phyloP scores from a whole-genome alignment of 2,113 vertebrate species.

The Pollachius pollachius region DNA sequence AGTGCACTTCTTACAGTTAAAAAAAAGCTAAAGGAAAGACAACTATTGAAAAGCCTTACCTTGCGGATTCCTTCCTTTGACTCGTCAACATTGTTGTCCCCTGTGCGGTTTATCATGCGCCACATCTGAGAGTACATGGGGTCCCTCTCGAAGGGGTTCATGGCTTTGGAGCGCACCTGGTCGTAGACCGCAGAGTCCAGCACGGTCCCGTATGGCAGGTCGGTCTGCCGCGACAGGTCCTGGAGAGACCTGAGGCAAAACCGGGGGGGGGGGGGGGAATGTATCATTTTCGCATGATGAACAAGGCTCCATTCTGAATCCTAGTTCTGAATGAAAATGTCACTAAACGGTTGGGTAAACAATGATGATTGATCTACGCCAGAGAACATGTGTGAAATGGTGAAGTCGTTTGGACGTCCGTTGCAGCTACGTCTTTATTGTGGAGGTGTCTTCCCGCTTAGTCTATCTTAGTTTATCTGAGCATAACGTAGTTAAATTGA shows the following conservation, averaged over 20 bases:
- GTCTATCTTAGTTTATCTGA: no score
- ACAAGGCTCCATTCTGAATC: neutral
- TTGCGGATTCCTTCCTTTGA: slow-evolving; percentile 92
- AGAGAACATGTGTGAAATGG: no score
- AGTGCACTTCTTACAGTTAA: neutral
- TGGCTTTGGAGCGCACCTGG: slow-evolving; percentile 90
- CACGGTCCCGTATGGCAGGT: slow-evolving; percentile 94
- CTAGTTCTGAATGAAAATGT: no score
- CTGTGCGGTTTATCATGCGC: slow-evolving; percentile 96
- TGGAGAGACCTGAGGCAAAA: slow-evolving; percentile 85
- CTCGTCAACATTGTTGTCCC: slow-evolving; percentile 93
- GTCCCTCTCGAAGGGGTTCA: slow-evolving; percentile 98
- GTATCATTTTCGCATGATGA: neutral
- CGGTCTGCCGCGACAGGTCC: slow-evolving; percentile 95
- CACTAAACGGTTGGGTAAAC: no score
- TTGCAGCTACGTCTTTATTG: no score
- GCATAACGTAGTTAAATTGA: no score
- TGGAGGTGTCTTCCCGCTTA: no score
- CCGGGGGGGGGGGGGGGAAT: neutral
- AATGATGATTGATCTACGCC: no score
- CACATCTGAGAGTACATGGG: slow-evolving; percentile 98
- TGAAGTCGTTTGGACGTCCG: no score
- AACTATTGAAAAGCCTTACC: slow-evolving; percentile 68
- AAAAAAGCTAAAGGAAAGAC: neutral
- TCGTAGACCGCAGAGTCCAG: slow-evolving; percentile 96